phyloP scores from a whole-genome alignment of 2,113 vertebrate genomes.

The Struthidea cinerea region DNA sequence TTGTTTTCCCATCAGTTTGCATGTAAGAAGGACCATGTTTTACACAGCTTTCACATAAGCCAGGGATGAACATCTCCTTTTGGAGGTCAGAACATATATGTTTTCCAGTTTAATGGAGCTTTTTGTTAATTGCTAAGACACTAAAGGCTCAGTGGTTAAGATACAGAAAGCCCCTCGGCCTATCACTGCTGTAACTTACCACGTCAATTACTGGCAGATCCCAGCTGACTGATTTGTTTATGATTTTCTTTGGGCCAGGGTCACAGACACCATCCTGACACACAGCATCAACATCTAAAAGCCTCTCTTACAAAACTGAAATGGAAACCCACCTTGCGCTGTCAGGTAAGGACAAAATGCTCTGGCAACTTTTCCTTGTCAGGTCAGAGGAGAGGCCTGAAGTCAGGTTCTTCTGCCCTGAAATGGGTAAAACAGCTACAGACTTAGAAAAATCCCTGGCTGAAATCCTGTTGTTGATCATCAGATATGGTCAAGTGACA shows the following conservation, averaged over 20 bases:
- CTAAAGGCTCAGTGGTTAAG: neutral
- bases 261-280: neutral
- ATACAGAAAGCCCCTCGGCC: neutral
- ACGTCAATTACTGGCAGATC: neutral
- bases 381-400: neutral
- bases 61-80: neutral
- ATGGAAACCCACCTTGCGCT: neutral
- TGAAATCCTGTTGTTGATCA: neutral
- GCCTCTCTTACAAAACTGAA: neutral
- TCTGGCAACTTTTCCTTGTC: neutral
- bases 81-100: neutral
- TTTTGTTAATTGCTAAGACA: neutral
- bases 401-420: neutral
- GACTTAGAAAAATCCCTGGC: neutral
- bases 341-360: slow-evolving; percentile 13
- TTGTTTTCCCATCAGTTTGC: neutral
- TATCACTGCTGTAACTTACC: neutral
- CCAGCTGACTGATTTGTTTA: neutral
- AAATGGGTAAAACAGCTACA: neutral
- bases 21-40: neutral
- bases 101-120: neutral
- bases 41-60: neutral
- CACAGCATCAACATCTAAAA: neutral
- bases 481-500: neutral
- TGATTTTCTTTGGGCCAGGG: slow-evolving; percentile 3